Evolutionary conservation across 2,888 invertebrate species (phyloP), one percentile per base, ranked within the genome.

Genomic region (Yponomeuta cagnagella): DNA sequence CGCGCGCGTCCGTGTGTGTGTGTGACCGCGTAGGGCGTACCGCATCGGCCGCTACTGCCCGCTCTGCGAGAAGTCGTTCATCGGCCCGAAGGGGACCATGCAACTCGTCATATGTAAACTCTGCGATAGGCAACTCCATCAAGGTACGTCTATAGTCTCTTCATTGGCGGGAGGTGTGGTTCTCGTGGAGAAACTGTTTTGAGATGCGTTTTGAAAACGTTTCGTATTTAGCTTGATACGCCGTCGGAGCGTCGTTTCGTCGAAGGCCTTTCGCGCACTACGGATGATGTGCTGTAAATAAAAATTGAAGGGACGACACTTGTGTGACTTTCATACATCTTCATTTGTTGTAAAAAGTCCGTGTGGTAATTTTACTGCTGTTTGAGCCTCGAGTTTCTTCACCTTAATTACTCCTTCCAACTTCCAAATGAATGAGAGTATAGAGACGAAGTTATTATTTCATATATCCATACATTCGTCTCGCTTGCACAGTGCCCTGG

Each of bases 11-110:
- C 84, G 88, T 89, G 84, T 79, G 80, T 80, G 88, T 89, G 90
- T 88, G 88, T 88, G 87, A 84, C 89, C 85, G 82, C 84, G 80
- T 90, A 94, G 95, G 93, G 93, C 94, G 84, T 95, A 94, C 93
- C 94, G 94, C 90, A 95, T 94, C 91, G 95, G 95, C 88, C 94
- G 94, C 87, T 95, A 94, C 93, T 95, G 95, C 90, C 94, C 94
- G 82, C 93, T 94, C 86, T 95, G 95, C 93, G 94, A 94, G 83
- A 94, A 94, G 89, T 94, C 94, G 89, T 94, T 94, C 93, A 93
- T 93, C 92, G 93, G 93, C 82, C 93, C 93, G 85, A 94, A 94
- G 90, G 94, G 94, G 87, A 94, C 94, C 83, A 93, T 94, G 93
- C 94, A 94, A 87, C 92, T 93, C 87, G 92, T 93, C 90, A 93